phyloP scores from a whole-genome alignment of 1,140 invertebrate genomes.

The Phymorhynchus buccinoides region DNA sequence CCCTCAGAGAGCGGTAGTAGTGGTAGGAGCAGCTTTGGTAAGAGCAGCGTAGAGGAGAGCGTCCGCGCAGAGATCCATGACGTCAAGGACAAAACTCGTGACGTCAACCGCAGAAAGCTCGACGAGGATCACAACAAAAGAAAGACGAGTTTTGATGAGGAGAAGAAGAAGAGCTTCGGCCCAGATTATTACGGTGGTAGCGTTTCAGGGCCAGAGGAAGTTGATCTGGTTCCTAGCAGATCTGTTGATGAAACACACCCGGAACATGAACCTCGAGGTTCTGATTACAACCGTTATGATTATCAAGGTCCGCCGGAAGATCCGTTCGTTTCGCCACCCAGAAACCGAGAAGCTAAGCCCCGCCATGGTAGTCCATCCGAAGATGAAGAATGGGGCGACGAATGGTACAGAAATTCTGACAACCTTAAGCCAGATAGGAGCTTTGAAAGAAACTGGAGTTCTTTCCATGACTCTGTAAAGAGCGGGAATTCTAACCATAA shows the following conservation, averaged over 20 bases:
- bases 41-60: too few relatives aligned
- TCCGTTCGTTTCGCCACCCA: background rate
- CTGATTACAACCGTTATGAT: background rate
- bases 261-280: background rate
- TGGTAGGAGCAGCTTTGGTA: too few relatives aligned
- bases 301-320: background rate
- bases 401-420: background rate
- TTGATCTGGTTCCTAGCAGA: too few relatives aligned
- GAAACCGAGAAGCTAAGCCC: background rate
- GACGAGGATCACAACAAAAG: background rate
- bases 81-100: background rate
- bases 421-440: too few relatives aligned
- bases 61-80: background rate
- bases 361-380: background rate
- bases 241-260: background rate
- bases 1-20: background rate
- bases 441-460: too few relatives aligned
- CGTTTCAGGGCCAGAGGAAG: too few relatives aligned
- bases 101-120: background rate
- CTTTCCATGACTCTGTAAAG: too few relatives aligned
- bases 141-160: background rate
- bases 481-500: too few relatives aligned
- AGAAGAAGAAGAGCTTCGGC: background rate
- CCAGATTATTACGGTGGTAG: too few relatives aligned
- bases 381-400: background rate